Base-by-base conservation (phyloP, 2,113 vertebrate species). In the Perca flavescens region DNA sequence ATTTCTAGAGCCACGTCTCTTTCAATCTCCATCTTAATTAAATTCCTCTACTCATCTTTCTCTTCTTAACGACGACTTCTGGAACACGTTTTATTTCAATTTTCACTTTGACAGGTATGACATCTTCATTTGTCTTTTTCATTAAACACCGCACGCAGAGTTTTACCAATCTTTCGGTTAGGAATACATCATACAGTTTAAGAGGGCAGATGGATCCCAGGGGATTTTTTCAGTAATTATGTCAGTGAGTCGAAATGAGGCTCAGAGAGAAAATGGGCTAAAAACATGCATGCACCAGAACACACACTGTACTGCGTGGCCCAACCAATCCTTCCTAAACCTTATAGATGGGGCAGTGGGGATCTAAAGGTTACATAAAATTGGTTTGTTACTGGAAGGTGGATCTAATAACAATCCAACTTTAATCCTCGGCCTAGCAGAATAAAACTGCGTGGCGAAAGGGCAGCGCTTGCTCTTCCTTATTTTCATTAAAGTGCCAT, bases 91-190 rank as follows among this genome's bases (percentile, higher is more conserved):
- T 25, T 1, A 72, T 81, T 80, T 63, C 14, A 75, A 56, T 71
- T 46, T 74, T 36, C 57, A 0, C 12, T 34, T 40, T 72, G 70
- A 72, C 76, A 36, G 25, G 47, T 17, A 0, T 43, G 58, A 57
- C 80, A 58, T 77, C 46, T 62, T 80, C 66, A 65, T 86, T 82
- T 64, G 49, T 53, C 16, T 82, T 61, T 36, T 19, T 31, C 61
- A 52, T n/a, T 2, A 11, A 43, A 43, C 40, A 43, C 40, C 10
- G 40, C 40, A 43, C 10, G 12, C 11, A 40, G 69, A 53, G 58
- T 84, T 79, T 64, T 15, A 50, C 15, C 64, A 69, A 34, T 75
- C 56, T 73, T 54, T 73, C 61, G 72, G 21, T 57, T 40, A 36
- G 10, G 16, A 58, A 69, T 60, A 12, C 10, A 74, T 88, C 54